These are phyloP conservation scores for Cyrtorhinus lividipennis DNA, from an alignment of 1,140 invertebrate genomes.

Conservation along the genomic window DNA sequence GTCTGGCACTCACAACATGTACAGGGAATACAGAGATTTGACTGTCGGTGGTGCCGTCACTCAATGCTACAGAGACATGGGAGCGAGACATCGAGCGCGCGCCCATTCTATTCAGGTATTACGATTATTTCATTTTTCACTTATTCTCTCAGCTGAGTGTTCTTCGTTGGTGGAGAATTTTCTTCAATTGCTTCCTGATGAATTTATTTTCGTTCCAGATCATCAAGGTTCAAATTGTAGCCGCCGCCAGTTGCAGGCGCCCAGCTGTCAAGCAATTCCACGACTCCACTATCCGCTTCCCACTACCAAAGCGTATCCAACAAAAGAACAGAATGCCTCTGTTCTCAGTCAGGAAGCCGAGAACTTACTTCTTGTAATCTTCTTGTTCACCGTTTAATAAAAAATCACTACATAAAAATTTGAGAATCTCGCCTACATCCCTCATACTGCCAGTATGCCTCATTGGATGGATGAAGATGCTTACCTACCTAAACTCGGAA, in stretches of 20 bases:
- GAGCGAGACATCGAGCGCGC: slow-evolving; percentile 90
- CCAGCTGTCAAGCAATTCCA: slow-evolving; percentile 97
- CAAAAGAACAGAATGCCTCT: slow-evolving; percentile 50
- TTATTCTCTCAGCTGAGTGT: not conserved
- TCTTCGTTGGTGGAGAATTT: not conserved
- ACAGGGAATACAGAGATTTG: slow-evolving; percentile 96
- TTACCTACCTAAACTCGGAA: too few relatives aligned
- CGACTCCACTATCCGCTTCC: slow-evolving; percentile 90
- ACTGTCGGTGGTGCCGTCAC: slow-evolving; percentile 91
- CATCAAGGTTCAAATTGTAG: slow-evolving; percentile 87
- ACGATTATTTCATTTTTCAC: not conserved
- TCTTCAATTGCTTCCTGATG: not conserved
- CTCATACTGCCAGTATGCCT: too few relatives aligned
- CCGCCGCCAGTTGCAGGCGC: slow-evolving; percentile 73
- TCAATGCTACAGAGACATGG: slow-evolving; percentile 98
- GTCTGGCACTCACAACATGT: slow-evolving; percentile 99
- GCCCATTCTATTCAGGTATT: slow-evolving; percentile 83
- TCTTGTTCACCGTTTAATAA: too few relatives aligned
- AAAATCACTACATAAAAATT: too few relatives aligned
- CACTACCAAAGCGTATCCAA: slow-evolving; percentile 83
- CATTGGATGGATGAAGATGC: too few relatives aligned
- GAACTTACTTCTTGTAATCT: slow-evolving; percentile 77
- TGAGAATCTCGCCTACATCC: too few relatives aligned
- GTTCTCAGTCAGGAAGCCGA: slow-evolving; percentile 79
- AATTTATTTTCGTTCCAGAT: slow-evolving; percentile 53